A percentile compares a stretch with the other conserved stretches of the same genome.
phyloP scores from a whole-genome alignment of 2,888 invertebrate genomes.

The Caenorhabditis sulstoni region DNA sequence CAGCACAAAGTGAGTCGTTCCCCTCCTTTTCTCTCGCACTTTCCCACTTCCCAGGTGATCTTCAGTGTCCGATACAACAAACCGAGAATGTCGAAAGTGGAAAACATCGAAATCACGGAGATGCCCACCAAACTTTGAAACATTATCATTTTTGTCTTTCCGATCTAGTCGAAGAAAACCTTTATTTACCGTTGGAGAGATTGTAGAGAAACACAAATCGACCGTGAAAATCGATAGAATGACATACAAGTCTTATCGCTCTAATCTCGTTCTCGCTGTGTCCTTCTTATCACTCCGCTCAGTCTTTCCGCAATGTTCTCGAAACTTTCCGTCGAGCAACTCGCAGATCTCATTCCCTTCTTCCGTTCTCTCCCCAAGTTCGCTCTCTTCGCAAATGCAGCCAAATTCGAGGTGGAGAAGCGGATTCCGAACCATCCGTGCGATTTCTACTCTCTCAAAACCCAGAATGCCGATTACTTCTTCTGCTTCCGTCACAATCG shows the following conservation, averaged over 20 bases:
- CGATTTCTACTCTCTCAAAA: constrained; percentile 20
- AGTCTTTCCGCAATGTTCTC: constrained; percentile 15
- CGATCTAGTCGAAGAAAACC: not conserved
- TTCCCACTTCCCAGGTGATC: constrained; percentile 24
- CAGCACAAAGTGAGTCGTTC: constrained; percentile 71
- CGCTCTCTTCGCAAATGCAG: constrained; percentile 31
- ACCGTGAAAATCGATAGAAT: constrained; percentile 8
- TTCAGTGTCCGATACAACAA: constrained; percentile 41
- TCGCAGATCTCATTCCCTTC: constrained; percentile 23
- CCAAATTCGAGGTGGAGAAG: constrained; percentile 30
- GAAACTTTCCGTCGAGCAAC: constrained; percentile 17
- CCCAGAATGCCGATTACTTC: constrained; percentile 18
- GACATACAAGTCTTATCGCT: not conserved
- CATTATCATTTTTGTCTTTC: not conserved
- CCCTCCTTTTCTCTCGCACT: too few relatives aligned
- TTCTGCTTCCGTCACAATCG: constrained; percentile 33
- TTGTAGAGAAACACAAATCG: not conserved
- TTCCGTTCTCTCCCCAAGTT: constrained; percentile 15
- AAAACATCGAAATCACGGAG: constrained; percentile 4
- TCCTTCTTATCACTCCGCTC: constrained; percentile 3
- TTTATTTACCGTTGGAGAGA: not conserved
- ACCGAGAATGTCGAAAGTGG: not conserved
- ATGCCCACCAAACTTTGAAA: constrained; percentile 11
- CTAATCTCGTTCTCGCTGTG: not conserved
- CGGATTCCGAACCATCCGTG: constrained; percentile 27